These are phyloP conservation scores for Pseudochirops corinnae DNA, from an alignment of 2,797 vertebrate species.

Conservation along the genomic window DNA sequence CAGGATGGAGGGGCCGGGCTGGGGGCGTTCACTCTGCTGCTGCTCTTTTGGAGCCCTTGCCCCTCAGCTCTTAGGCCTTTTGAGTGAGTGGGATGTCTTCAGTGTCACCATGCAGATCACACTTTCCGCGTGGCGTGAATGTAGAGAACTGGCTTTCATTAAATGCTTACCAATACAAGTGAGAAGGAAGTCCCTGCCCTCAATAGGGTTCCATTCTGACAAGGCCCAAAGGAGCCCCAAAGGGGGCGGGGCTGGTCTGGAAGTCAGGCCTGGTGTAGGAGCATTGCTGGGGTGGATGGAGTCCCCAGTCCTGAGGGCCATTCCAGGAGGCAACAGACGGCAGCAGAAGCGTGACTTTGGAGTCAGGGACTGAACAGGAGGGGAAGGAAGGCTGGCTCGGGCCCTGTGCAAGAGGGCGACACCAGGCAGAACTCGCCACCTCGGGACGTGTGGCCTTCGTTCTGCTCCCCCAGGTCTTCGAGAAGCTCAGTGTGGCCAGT, in stretches of 20 bases:
- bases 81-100: background rate
- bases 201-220: background rate
- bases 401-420: accelerated
- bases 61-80: background rate
- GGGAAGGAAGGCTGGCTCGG: background rate
- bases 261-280: too few species aligned
- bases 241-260: too few species aligned
- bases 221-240: too few species aligned
- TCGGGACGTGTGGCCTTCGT: too few species aligned
- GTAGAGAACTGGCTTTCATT: background rate
- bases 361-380: too few species aligned
- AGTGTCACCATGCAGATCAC: background rate
- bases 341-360: background rate
- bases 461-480: too few species aligned
- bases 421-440: background rate
- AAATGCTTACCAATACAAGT: background rate
- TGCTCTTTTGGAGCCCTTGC: background rate
- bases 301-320: too few species aligned
- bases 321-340: too few species aligned
- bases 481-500: too few species aligned
- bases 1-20: background rate
- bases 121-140: background rate
- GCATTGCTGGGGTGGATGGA: too few species aligned
- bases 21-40: too few species aligned
- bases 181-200: too few species aligned